A percentile compares a stretch with the other conserved stretches of the same genome.
Evolutionary conservation across 2,888 invertebrate genomes (phyloP).

Genomic region (Rotaria socialis): DNA sequence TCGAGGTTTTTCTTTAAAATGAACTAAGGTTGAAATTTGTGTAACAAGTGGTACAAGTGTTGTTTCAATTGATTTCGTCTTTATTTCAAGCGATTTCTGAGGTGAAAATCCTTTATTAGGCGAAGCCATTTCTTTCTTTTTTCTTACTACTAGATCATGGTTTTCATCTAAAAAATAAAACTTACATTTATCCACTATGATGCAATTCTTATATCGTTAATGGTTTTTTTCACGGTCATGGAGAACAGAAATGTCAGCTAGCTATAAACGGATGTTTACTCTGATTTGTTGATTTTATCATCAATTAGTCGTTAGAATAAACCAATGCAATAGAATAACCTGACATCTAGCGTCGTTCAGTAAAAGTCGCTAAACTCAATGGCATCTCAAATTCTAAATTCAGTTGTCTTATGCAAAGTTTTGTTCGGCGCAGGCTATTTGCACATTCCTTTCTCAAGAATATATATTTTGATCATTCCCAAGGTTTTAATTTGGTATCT

Average conservation of each 20-base stretch:
- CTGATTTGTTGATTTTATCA: neutral
- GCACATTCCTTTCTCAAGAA: no score
- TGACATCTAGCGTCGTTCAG: neutral
- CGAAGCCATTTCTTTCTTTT: neutral
- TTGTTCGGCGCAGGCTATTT: no score
- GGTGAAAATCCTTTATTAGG: neutral
- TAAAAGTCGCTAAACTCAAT: neutral
- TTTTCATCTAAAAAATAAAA: neutral
- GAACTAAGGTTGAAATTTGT: conserved; percentile 88
- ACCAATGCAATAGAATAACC: neutral
- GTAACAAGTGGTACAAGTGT: conserved; percentile 85
- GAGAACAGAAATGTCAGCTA: neutral
- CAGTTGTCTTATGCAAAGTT: no score
- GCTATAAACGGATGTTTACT: conserved; percentile 6
- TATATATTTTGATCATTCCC: no score
- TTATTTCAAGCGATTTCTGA: conserved; percentile 62
- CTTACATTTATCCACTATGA: neutral
- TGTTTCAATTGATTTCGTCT: conserved; percentile 87
- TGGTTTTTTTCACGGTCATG: neutral
- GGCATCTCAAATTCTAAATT: no score
- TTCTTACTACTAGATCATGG: neutral
- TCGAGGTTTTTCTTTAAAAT: conserved; percentile 66
- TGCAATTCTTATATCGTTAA: neutral
- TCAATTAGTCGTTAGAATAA: neutral
- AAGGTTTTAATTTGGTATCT: no score